Evolutionary conservation across 2,797 vertebrate species (phyloP).

Genomic region (Leuciscus waleckii): DNA sequence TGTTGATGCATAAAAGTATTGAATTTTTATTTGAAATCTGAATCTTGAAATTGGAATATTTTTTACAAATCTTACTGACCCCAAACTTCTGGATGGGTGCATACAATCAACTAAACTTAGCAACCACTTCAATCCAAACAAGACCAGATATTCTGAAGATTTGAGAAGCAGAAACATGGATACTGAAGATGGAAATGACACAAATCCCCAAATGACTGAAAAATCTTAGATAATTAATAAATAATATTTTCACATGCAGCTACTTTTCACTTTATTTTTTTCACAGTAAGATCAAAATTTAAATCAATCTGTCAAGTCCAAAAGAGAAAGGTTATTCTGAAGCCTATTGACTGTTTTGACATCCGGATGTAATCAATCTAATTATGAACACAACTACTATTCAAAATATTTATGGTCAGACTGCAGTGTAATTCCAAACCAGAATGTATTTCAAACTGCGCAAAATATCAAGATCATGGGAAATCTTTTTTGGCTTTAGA

Average conservation of each 20-base stretch:
- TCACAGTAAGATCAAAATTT: not conserved
- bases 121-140: not conserved
- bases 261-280: not conserved
- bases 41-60: too few species aligned
- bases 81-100: not conserved
- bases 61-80: not conserved
- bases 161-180: not conserved
- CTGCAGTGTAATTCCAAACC: conserved; percentile 41
- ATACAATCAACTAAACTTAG: conserved; percentile 20
- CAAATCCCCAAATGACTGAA: not conserved
- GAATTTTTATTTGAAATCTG: not conserved
- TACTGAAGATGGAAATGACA: not conserved
- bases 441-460: conserved; percentile 53
- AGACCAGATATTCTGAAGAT: not conserved
- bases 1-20: not conserved
- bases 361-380: conserved; percentile 65
- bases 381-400: conserved; percentile 57
- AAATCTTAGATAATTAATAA: not conserved
- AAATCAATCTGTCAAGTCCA: conserved; percentile 2
- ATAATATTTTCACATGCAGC: not conserved
- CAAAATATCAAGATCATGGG: conserved; percentile 25
- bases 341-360: conserved; percentile 44
- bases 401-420: conserved; percentile 59
- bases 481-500: conserved; percentile 32
- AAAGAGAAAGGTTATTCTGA: conserved; percentile 12